Evolutionary conservation across 2,888 invertebrate species (phyloP).

Genomic region (Branchipolynoe longqiensis): DNA sequence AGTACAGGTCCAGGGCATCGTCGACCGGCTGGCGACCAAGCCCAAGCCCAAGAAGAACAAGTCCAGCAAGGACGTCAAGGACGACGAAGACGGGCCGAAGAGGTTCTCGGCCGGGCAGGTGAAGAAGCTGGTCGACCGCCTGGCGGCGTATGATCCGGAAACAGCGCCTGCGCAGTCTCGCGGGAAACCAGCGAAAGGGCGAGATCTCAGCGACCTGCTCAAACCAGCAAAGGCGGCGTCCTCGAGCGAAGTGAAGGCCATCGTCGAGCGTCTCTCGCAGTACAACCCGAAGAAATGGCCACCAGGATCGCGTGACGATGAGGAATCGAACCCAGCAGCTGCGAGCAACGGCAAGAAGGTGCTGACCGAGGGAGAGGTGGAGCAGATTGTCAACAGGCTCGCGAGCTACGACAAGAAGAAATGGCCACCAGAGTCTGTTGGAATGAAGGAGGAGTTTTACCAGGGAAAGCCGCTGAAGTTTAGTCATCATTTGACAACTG

Average conservation of each 20-base stretch:
- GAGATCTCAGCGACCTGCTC: conserved; percentile 28
- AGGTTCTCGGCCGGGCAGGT: conserved; percentile 8
- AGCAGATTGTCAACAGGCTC: conserved; percentile 37
- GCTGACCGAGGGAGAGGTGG: conserved; percentile 21
- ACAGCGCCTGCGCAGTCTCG: conserved; percentile 29
- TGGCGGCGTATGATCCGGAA: conserved; percentile 40
- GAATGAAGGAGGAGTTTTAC: conserved; percentile 24
- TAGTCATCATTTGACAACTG: too few relatives aligned
- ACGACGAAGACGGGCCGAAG: not conserved
- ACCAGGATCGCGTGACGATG: conserved; percentile 22
- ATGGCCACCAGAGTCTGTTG: conserved; percentile 56
- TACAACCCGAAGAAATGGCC: conserved; percentile 56
- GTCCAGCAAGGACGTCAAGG: not conserved
- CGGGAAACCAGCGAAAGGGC: conserved; percentile 17
- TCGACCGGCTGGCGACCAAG: conserved; percentile 35
- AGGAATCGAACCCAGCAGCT: not conserved
- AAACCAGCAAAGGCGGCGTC: not conserved
- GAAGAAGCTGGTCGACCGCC: conserved; percentile 29
- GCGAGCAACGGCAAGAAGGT: not conserved
- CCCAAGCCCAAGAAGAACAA: not conserved
- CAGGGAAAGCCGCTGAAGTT: conserved; percentile 41
- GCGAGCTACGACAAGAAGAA: conserved; percentile 46
- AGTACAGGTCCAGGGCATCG: conserved; percentile 32
- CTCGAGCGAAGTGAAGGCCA: not conserved
- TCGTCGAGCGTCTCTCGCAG: conserved; percentile 34